Percentiles rank a stretch among this genome's conserved stretches.
Conservation (phyloP, 2,797 vertebrate genomes). For the Delichon dasypus region DNA sequence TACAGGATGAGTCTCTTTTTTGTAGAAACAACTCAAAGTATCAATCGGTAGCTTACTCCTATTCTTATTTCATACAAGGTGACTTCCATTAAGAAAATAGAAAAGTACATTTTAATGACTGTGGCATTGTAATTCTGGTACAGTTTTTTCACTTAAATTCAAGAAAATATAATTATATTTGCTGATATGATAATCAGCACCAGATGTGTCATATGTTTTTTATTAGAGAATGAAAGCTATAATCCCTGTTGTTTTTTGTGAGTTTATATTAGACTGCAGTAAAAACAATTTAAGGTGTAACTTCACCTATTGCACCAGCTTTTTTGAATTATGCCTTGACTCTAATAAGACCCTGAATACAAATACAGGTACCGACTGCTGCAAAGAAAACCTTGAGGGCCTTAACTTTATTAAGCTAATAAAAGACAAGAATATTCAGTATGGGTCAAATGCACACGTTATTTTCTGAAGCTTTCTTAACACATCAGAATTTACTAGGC, state of each 20-base stretch:
- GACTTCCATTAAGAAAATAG: constrained; percentile 30
- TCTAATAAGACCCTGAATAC: constrained; percentile 5
- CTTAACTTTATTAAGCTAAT: neutral
- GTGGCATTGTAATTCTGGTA: neutral
- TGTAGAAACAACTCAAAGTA: neutral
- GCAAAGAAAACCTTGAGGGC: neutral
- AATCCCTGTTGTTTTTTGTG: constrained; percentile 29
- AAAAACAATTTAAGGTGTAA: constrained; percentile 3
- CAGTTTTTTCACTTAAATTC: constrained; percentile 36
- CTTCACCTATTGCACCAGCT: neutral
- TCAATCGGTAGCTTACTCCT: neutral
- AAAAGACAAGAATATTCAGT: neutral
- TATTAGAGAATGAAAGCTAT: constrained; percentile 41
- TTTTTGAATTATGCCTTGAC: neutral
- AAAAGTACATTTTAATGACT: neutral
- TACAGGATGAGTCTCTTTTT: neutral
- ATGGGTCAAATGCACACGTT: neutral
- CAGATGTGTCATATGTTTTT: constrained; percentile 38
- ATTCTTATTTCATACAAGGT: neutral
- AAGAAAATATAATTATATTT: constrained; percentile 51
- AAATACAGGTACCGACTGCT: neutral
- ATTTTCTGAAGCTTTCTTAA: constrained; percentile 6
- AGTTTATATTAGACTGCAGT: constrained; percentile 20
- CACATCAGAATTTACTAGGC: neutral
- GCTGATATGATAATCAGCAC: constrained; percentile 19